Evolutionary conservation across 1,140 invertebrate species (phyloP), one percentile per base, ranked within the genome.

Genomic region (Eumaeus atala): DNA sequence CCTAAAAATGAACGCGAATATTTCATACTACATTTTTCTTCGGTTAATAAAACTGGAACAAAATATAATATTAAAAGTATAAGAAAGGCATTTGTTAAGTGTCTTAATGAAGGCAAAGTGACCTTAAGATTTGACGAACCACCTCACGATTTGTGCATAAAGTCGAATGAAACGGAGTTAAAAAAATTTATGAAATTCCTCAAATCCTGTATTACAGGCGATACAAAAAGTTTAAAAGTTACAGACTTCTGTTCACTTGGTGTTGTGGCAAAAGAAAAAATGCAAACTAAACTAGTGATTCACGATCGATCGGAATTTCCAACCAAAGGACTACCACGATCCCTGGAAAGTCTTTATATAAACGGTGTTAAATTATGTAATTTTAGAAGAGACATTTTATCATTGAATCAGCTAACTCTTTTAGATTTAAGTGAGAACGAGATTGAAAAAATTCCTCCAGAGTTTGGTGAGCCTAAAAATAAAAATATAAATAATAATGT

Each of bases 351-450:
- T 35, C 75, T 93, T 10, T 63, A 88, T 56, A 88, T 94, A 14
- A 86, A 76, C 64, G 90, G 89, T 42, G 84, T 94, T 4, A 79
- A 90, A 18, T 70, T 92, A 55, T 90, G 87, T 62, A 91, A 90
- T 51, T 90, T 95, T 54, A 91, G 93, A 66, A 83, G 89, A 66
- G 91, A 92, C 63, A 92, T 95, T 66, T 81, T 93, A 38, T 77
- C 86, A 8, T 70, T 95, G 3, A 88, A 89, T 28, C 90, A 89
- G 70, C 85, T 97, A 16, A 89, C 86, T 60, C 64, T 91, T 37
- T 86, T 97, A 54, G 92, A 97, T 89, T 84, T 96, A 47, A 93
- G 91, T 35, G 88, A 93, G 57, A 97, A 97, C 89, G 87, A 91
- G 54, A 88, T 97, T 36, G 90, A 89, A 50, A 90, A 85, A 64